A percentile compares a stretch with the other conserved stretches of the same genome.
These are phyloP conservation scores for Oriolus oriolus DNA, from an alignment of 2,113 vertebrate genomes.

Conservation along the genomic window DNA sequence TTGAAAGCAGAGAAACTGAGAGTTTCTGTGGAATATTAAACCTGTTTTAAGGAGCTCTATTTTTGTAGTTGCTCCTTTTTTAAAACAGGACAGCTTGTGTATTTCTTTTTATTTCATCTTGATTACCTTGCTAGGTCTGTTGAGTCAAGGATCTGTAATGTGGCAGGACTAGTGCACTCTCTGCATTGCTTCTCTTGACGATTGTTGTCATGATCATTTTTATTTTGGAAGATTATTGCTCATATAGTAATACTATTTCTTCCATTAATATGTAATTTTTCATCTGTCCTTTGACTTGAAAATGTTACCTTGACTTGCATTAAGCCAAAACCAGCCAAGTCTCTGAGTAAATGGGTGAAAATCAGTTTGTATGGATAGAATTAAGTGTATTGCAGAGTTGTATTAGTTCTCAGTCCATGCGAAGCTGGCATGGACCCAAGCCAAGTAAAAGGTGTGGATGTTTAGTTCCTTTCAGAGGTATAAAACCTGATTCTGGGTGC, in stretches of 20 bases:
- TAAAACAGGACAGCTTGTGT: background rate
- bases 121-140: background rate
- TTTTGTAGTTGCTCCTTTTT: background rate
- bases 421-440: background rate
- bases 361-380: background rate
- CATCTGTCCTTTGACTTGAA: background rate
- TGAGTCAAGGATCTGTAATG: background rate
- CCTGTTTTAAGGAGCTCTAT: background rate
- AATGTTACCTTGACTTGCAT: background rate
- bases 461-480: background rate
- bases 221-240: background rate
- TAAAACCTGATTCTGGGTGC: background rate
- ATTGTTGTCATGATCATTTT: background rate
- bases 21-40: background rate
- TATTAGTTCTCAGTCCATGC: background rate
- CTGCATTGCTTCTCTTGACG: background rate
- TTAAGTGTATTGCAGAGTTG: background rate
- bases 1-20: background rate
- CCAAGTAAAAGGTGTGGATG: background rate
- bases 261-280: background rate
- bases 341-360: background rate
- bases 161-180: background rate
- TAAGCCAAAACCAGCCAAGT: background rate
- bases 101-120: background rate
- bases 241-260: background rate